These are phyloP conservation scores for Drosophila setosimentum DNA, from an alignment of 2,888 invertebrate genomes.

Conservation along the genomic window DNA sequence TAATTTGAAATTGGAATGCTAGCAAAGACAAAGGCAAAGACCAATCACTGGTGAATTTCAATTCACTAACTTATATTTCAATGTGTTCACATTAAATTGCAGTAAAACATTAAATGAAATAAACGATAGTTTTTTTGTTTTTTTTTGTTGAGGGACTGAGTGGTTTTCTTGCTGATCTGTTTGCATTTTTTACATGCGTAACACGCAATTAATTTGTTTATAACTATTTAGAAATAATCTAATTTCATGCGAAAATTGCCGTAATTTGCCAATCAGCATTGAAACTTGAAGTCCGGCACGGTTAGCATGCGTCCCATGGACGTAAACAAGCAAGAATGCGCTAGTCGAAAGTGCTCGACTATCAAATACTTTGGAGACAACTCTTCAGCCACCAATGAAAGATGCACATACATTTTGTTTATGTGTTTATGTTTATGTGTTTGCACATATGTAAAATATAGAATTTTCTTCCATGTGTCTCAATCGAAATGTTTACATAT, in stretches of 20 bases:
- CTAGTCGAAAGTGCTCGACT: background rate
- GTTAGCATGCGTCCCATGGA: constrained; percentile 24
- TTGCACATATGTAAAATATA: no score
- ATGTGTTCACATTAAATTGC: constrained; percentile 11
- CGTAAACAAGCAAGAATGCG: background rate
- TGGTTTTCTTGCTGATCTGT: constrained; percentile 8
- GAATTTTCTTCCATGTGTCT: no score
- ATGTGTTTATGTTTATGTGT: no score
- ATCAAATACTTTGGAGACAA: background rate
- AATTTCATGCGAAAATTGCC: constrained; percentile 75
- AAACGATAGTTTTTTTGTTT: constrained; percentile 1
- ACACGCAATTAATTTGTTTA: constrained; percentile 76
- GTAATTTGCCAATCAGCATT: constrained; percentile 81
- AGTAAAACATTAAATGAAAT: constrained; percentile 1
- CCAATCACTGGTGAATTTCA: background rate
- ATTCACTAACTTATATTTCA: background rate
- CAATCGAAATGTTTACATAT: no score
- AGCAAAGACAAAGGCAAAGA: background rate
- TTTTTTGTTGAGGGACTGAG: no score
- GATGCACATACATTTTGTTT: no score
- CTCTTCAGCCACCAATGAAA: no score
- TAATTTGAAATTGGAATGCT: background rate
- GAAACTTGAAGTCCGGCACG: constrained; percentile 61
- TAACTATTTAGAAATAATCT: constrained; percentile 79
- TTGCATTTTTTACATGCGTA: constrained; percentile 31